Percentiles rank a stretch among this genome's conserved stretches.
phyloP scores from a whole-genome alignment of 2,797 vertebrate genomes.

The Pseudotriccus pelzelni region DNA sequence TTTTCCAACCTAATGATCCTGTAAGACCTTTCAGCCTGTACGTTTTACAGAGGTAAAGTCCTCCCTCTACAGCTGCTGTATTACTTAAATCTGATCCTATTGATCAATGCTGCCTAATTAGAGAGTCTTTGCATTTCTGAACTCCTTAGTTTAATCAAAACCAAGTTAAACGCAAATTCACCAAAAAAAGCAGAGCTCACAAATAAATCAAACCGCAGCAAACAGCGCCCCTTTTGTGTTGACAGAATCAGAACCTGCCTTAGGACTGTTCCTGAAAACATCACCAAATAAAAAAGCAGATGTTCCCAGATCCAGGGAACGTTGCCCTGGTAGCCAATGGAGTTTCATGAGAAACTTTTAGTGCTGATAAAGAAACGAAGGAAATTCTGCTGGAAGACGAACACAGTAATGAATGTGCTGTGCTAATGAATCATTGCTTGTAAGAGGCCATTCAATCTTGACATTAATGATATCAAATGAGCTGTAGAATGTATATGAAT shows the following conservation, averaged over 20 bases:
- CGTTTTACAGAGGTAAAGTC: background rate
- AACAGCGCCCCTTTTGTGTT: background rate
- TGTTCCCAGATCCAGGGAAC: background rate
- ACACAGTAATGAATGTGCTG: background rate
- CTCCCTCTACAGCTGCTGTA: background rate
- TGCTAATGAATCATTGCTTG: conserved; percentile 38
- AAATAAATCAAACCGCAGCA: background rate
- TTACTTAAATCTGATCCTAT: background rate
- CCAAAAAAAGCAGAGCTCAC: background rate
- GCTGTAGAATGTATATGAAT: conserved; percentile 29
- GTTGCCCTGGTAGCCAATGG: background rate
- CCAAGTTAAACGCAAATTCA: background rate
- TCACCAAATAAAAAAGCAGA: background rate
- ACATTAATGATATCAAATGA: conserved; percentile 37
- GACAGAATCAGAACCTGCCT: background rate
- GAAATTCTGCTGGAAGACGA: conserved; percentile 1
- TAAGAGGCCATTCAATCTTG: background rate
- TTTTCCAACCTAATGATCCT: background rate
- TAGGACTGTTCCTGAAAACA: background rate
- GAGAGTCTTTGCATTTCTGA: background rate
- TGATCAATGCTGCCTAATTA: background rate
- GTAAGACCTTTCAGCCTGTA: background rate
- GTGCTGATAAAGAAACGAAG: background rate
- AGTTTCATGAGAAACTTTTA: background rate
- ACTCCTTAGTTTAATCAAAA: background rate